phyloP scores from a whole-genome alignment of 2,113 vertebrate genomes.

The Haliaeetus leucogaster region DNA sequence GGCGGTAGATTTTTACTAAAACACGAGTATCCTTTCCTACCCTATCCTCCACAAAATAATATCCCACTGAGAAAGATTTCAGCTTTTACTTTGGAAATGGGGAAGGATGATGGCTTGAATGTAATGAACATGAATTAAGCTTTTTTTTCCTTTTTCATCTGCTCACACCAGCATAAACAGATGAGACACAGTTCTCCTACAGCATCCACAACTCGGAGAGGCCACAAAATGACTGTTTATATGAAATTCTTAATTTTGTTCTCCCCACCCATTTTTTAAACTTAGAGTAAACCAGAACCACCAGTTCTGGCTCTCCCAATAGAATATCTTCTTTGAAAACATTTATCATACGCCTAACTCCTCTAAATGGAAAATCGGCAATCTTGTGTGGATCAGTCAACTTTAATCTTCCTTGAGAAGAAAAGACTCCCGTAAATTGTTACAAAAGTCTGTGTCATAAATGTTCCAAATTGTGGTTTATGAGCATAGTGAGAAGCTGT shows the following conservation, averaged over 20 bases:
- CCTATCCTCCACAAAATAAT: background rate
- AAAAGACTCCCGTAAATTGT: background rate
- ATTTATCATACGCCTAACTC: background rate
- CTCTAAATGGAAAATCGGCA: background rate
- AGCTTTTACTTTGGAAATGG: background rate
- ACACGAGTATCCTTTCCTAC: background rate
- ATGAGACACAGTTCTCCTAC: background rate
- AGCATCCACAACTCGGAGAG: background rate
- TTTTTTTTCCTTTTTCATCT: background rate
- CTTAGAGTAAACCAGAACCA: background rate
- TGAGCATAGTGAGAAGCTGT: background rate
- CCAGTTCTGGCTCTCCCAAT: background rate
- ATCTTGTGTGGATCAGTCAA: background rate
- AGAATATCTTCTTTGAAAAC: background rate
- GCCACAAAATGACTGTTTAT: background rate
- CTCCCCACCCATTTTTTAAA: background rate
- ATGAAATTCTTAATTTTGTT: background rate
- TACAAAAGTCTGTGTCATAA: slow-evolving; percentile 15
- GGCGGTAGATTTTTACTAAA: background rate
- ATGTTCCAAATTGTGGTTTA: slow-evolving; percentile 12
- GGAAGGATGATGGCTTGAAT: background rate
- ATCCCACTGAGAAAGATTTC: background rate
- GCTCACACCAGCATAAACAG: background rate
- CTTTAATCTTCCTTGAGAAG: slow-evolving; percentile 1
- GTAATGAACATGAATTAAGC: background rate